These are phyloP conservation scores for Azemiops feae DNA, from an alignment of 2,113 vertebrate species.

Conservation along the genomic window DNA sequence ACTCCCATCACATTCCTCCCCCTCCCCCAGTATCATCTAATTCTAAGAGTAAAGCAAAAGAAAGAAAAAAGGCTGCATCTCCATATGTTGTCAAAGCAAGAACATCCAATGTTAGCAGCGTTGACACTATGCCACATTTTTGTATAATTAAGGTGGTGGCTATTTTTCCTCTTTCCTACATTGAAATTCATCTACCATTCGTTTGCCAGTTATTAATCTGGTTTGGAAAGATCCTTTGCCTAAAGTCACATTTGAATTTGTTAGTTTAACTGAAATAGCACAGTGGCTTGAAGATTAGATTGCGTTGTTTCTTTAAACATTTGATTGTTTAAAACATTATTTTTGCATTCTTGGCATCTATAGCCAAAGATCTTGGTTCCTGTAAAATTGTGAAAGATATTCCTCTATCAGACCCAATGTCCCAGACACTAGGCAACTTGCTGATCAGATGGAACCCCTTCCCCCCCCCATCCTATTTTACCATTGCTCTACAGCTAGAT, in stretches of 20 bases:
- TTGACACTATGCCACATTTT: no score
- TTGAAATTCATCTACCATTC: background rate
- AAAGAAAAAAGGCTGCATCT: no score
- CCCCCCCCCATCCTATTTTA: background rate
- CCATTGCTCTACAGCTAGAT: accelerated
- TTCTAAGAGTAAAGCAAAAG: no score
- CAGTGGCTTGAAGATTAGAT: background rate
- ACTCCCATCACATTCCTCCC: no score
- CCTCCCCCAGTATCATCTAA: no score
- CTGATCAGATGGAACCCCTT: background rate
- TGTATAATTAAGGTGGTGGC: background rate
- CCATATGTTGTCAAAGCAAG: no score
- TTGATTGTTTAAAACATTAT: background rate
- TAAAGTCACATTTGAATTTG: background rate
- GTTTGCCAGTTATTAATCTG: background rate
- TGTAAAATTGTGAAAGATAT: background rate
- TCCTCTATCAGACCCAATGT: background rate
- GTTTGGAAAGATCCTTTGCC: background rate
- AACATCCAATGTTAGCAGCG: no score
- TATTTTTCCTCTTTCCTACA: background rate
- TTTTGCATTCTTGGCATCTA: background rate
- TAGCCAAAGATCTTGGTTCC: background rate
- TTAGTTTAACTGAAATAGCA: background rate
- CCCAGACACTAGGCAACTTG: background rate
- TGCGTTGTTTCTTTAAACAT: background rate